Conservation (phyloP, 2,888 invertebrate species). For the Epistrophella euchroma region DNA sequence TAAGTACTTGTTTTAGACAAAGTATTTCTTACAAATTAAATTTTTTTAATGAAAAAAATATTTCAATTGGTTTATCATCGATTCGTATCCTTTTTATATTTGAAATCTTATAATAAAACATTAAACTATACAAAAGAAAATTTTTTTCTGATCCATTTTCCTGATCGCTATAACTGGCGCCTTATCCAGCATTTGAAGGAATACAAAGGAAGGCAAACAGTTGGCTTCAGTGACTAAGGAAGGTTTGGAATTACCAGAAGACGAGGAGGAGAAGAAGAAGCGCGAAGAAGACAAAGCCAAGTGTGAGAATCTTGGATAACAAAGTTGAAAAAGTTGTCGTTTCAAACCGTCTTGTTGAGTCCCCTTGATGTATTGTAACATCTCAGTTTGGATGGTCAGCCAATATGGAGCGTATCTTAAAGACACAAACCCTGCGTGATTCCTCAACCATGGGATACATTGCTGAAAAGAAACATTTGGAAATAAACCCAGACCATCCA, state of each 20-base stretch:
- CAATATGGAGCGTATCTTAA: slow-evolving; percentile 99
- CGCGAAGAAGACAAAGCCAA: slow-evolving; percentile 92
- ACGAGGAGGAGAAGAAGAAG: slow-evolving; percentile 98
- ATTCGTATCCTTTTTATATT: too few species aligned
- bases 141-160: too few species aligned
- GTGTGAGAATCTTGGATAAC: slow-evolving; percentile 91
- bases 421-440: slow-evolving; percentile 98
- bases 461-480: slow-evolving; percentile 99
- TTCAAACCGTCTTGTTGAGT: slow-evolving; percentile 97
- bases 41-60: too few species aligned
- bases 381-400: slow-evolving; percentile 99
- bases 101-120: too few species aligned
- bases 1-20: too few species aligned
- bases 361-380: slow-evolving; percentile 99
- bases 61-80: too few species aligned
- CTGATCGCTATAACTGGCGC: too few species aligned
- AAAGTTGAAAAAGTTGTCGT: slow-evolving; percentile 99
- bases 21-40: too few species aligned
- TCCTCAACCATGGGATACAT: slow-evolving; percentile 99
- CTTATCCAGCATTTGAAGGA: slow-evolving; percentile 99
- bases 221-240: slow-evolving; percentile 99
- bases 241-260: slow-evolving; percentile 97
- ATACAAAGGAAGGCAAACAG: slow-evolving; percentile 97
- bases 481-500: slow-evolving; percentile 98
- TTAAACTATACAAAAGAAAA: too few species aligned